Evolutionary conservation across 1,140 invertebrate genomes (phyloP), one percentile per base, ranked within the genome.

Genomic region (Microplitis demolitor): DNA sequence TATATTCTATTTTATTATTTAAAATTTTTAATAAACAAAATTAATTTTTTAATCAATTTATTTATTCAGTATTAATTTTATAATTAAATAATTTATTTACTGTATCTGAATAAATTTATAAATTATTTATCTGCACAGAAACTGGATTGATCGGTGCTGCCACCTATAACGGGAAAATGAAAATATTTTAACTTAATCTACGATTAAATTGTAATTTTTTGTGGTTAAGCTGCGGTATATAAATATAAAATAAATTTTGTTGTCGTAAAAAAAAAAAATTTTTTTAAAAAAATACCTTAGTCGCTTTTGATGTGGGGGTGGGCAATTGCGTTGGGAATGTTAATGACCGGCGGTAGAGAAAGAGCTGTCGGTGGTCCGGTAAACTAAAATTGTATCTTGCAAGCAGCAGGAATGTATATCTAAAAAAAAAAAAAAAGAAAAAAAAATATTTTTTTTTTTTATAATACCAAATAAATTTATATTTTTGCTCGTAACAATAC

Each of bases 301-400:
- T 53, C 45, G 45, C 31, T 45, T 24, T 45, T 76, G 80, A 78
- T 76, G 79, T 81, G 79, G 80, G 81, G 80, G 82, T 80, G 81
- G 80, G 82, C 82, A 83, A 83, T 83, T 79, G 81, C 82, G 81
- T 78, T 74, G 76, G 79, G 82, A 83, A 83, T 83, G 82, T 83
- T 83, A 83, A 83, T 82, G 78, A 80, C 45, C 75, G 75, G 66
- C 69, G 74, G 71, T 9, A 45, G 69, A 71, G 69, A 71, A 61
- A 61, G 75, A 78, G 76, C 73, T 75, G 56, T 76, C 81, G 78
- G 82, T 82, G 80, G 80, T 82, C 81, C 79, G 37, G 16, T 53
- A 53, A 67, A 56, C 73, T 74, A 74, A 75, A 82, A 79, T 80
- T 81, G 73, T 76, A 56, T 77, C 81, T 78, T 82, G 68, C 69